Percentiles rank a stretch among this genome's conserved stretches.
These are phyloP conservation scores for Ormyrus pomaceus DNA, from an alignment of 2,888 invertebrate species.

Conservation along the genomic window DNA sequence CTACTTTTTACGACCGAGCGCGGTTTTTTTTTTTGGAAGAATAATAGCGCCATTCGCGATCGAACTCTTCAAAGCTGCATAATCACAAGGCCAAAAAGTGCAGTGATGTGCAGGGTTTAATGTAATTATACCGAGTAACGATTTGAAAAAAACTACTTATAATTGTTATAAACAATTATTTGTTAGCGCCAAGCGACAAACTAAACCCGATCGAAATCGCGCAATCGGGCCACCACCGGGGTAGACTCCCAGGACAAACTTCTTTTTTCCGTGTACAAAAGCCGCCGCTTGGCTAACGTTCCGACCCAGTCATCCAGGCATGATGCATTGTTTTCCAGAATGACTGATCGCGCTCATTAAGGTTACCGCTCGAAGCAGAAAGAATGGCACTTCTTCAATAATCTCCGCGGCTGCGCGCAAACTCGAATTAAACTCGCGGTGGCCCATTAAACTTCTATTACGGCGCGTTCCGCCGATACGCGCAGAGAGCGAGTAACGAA, in stretches of 20 bases:
- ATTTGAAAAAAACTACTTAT: too few species aligned
- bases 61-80: too few species aligned
- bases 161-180: too few species aligned
- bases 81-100: too few species aligned
- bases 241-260: conserved; percentile 10
- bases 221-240: neutral
- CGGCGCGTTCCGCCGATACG: neutral
- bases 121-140: too few species aligned
- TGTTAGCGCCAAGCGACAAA: neutral
- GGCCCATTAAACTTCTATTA: conserved; percentile 41
- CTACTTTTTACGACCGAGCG: too few species aligned
- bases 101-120: too few species aligned
- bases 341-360: conserved; percentile 51
- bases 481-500: neutral
- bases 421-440: neutral
- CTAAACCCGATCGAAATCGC: neutral
- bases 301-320: conserved; percentile 31
- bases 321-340: conserved; percentile 41
- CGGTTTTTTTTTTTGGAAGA: too few species aligned
- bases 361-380: conserved; percentile 48
- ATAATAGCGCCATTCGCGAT: too few species aligned
- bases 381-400: conserved; percentile 41
- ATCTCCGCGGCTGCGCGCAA: conserved; percentile 5
- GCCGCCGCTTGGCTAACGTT: neutral
- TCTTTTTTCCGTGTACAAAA: conserved; percentile 28